These are phyloP conservation scores for Kryptolebias ocellatus DNA, from an alignment of 2,797 vertebrate species.

Conservation along the genomic window DNA sequence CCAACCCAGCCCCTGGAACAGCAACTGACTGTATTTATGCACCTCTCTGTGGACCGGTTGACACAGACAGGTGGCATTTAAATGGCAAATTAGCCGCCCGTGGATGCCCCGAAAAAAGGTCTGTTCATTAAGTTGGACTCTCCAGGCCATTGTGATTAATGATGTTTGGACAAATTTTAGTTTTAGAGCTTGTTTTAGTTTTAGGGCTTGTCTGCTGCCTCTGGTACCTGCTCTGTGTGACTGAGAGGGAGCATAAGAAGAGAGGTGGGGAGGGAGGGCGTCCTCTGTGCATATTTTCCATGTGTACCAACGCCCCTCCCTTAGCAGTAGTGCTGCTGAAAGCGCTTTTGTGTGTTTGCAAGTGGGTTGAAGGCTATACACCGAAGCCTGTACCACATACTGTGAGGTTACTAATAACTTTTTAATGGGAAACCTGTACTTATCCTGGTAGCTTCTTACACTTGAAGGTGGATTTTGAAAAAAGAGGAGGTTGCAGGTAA, in stretches of 20 bases:
- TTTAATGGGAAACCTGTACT: constrained; percentile 5
- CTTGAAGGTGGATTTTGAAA: not conserved
- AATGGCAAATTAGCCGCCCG: constrained; percentile 49
- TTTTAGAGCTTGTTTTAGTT: constrained; percentile 66
- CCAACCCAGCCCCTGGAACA: constrained; percentile 49
- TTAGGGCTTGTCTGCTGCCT: constrained; percentile 39
- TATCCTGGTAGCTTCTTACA: not conserved
- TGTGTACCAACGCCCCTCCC: constrained; percentile 62
- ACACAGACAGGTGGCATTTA: constrained; percentile 68
- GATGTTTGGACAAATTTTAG: constrained; percentile 64
- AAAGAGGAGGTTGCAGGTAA: not conserved
- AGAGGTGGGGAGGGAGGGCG: constrained; percentile 33
- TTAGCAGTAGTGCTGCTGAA: constrained; percentile 68
- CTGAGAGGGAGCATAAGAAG: constrained; percentile 46
- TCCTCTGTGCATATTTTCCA: constrained; percentile 74
- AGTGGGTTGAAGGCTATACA: constrained; percentile 41
- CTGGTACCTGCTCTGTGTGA: constrained; percentile 67
- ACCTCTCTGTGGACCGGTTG: constrained; percentile 57
- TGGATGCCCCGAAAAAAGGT: constrained; percentile 55
- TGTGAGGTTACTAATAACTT: constrained; percentile 5
- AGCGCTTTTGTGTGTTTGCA: constrained; percentile 75
- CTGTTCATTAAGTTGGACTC: constrained; percentile 48
- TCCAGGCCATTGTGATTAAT: constrained; percentile 69
- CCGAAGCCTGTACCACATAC: constrained; percentile 35
- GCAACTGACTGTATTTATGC: constrained; percentile 33